Evolutionary conservation across 2,113 vertebrate genomes (phyloP).

Genomic region (Polypterus senegalus): DNA sequence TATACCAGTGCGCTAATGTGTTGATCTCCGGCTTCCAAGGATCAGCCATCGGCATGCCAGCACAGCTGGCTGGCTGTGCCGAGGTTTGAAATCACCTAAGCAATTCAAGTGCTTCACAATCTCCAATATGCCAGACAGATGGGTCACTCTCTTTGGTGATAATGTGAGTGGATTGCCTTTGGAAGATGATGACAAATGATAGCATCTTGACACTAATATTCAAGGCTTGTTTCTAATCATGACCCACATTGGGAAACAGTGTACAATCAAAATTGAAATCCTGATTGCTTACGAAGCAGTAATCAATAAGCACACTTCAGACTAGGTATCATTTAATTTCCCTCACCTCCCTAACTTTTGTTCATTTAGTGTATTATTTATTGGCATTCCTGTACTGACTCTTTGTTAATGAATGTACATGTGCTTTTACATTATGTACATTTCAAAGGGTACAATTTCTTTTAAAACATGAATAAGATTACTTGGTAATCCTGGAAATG

Average conservation of each 20-base stretch:
- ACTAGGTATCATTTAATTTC: no score
- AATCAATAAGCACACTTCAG: no score
- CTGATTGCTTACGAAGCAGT: no score
- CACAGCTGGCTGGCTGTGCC: slow-evolving; percentile 52
- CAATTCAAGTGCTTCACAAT: not conserved
- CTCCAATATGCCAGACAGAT: slow-evolving; percentile 3
- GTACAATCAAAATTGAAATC: no score
- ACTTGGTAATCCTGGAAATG: no score
- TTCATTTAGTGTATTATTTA: no score
- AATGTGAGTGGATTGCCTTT: not conserved
- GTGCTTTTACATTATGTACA: no score
- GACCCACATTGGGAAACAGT: not conserved
- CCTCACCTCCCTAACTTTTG: no score
- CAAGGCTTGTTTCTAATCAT: not conserved
- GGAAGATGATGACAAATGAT: slow-evolving; percentile 1
- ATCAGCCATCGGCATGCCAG: slow-evolving; percentile 21
- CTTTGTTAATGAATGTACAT: no score
- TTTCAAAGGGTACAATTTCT: no score
- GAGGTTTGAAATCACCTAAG: slow-evolving; percentile 6
- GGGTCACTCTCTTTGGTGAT: slow-evolving; percentile 2
- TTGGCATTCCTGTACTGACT: no score
- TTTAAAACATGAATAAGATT: no score
- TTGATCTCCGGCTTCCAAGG: slow-evolving; percentile 41
- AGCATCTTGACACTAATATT: not conserved
- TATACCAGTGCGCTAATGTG: slow-evolving; percentile 48